Evolutionary conservation across 2,888 invertebrate genomes (phyloP).

Genomic region (Sinohyriopsis cumingii): DNA sequence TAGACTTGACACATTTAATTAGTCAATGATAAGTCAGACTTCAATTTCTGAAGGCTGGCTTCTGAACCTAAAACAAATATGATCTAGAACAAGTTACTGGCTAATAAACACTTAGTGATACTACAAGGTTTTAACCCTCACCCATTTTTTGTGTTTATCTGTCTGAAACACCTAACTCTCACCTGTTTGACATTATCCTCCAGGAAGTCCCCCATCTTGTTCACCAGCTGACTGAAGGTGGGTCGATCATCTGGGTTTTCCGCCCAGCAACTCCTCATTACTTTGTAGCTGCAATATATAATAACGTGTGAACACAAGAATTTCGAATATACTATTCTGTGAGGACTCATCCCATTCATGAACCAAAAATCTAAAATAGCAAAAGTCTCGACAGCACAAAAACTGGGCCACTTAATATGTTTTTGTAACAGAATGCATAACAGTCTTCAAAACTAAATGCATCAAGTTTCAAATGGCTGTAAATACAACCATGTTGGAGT

Average conservation of each 20-base stretch:
- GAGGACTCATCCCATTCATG: too few species aligned
- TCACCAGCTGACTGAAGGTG: constrained; percentile 62
- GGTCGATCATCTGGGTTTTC: constrained; percentile 66
- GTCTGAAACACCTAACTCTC: constrained; percentile 1
- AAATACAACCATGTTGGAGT: too few species aligned
- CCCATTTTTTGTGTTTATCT: too few species aligned
- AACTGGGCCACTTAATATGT: too few species aligned
- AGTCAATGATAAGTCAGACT: not conserved
- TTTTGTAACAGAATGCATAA: too few species aligned
- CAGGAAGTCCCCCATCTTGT: constrained; percentile 77
- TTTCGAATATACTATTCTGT: too few species aligned
- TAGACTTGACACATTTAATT: not conserved
- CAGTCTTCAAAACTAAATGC: too few species aligned
- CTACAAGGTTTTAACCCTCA: not conserved
- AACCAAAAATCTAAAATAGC: too few species aligned
- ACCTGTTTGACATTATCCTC: constrained; percentile 75
- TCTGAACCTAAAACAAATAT: not conserved
- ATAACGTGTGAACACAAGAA: not conserved
- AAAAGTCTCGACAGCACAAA: not conserved
- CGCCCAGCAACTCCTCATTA: constrained; percentile 67
- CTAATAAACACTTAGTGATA: not conserved
- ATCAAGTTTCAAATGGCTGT: too few species aligned
- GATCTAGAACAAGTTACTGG: not conserved
- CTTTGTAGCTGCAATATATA: constrained; percentile 53
- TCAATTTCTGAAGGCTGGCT: not conserved